Base-by-base conservation (phyloP, 2,888 invertebrate genomes). In the Rhimphoctona megacephalus region DNA sequence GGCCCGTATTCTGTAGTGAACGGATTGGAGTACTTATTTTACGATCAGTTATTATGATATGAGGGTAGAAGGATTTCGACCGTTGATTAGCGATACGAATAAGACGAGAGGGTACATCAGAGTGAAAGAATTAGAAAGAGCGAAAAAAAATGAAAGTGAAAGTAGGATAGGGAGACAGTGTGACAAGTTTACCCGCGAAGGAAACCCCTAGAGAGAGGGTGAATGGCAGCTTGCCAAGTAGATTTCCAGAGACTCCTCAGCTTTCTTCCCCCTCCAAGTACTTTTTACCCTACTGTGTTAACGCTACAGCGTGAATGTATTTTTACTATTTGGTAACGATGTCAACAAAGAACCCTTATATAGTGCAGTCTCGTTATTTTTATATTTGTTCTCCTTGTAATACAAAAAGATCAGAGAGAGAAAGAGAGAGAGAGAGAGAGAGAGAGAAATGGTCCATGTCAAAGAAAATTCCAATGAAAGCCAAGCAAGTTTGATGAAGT, bases 201-300 rank as follows among this genome's bases (percentile, higher is more conserved):
- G 84, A 54, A 69, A 69, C 61, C 69, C 77, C 76, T 25, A 33
- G 25, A 52, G 54, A 61, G 74, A 78, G 57, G 69, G 30, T 19
- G 77, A 81, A 73, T 81, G 86, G 86, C 84, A 77, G n/a, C 74
- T 69, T 64, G 84, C 86, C 86, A 86, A 86, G 86, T 79, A 81
- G 69, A 86, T 84, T 84, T 74, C 76, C 70, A 69, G 81, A 80
- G 67, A 39, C 83, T 83, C 86, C 81, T 84, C 86, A 81, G 84
- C 84, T 81, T 81, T 86, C 76, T 82, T 73, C 30, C 19, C 39
- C 66, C 30, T 66, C 52, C 43, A 14, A 81, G 49, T 67, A 30
- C 81, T 74, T 76, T 74, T 76, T 81, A 43, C 22, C 73, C 69
- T 67, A 46, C 33, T 33, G 43, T 54, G 81, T 74, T 76, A 81